Conservation (phyloP, 1,140 invertebrate species). For the Danaus plexippus region DNA sequence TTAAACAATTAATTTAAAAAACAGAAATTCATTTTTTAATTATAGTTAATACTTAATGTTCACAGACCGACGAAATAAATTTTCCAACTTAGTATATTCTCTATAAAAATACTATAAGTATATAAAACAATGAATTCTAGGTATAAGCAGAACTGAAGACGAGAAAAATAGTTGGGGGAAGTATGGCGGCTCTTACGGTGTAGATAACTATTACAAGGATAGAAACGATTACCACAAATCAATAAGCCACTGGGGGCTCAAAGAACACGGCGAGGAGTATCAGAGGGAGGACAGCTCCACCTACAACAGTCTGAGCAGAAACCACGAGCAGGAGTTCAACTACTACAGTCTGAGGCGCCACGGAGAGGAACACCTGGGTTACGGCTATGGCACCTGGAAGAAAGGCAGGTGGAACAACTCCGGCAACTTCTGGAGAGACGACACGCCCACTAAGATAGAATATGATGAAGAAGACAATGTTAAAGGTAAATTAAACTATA, state of each 20-base stretch:
- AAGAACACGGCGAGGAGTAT: slow-evolving; percentile 10
- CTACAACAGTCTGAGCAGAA: too few relatives aligned
- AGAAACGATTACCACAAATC: slow-evolving; percentile 52
- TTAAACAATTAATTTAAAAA: too few relatives aligned
- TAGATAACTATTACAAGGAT: slow-evolving; percentile 52
- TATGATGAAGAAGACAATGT: too few relatives aligned
- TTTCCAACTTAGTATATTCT: too few relatives aligned
- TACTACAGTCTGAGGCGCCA: slow-evolving; percentile 44
- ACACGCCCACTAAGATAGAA: too few relatives aligned
- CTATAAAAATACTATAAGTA: too few relatives aligned
- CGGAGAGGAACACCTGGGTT: slow-evolving; percentile 27
- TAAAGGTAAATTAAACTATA: too few relatives aligned
- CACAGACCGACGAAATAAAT: too few relatives aligned
- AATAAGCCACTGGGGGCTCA: slow-evolving; percentile 45
- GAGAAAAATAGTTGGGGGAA: slow-evolving; percentile 52
- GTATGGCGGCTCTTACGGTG: slow-evolving; percentile 56
- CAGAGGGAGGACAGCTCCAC: too few relatives aligned
- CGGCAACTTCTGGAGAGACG: slow-evolving; percentile 26
- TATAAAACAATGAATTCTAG: slow-evolving; percentile 17
- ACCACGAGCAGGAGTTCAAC: slow-evolving; percentile 32
- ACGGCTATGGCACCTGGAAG: slow-evolving; percentile 45
- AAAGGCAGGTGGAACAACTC: slow-evolving; percentile 38
- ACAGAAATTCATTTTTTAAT: too few relatives aligned
- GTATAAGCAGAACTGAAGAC: slow-evolving; percentile 38
- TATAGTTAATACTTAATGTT: too few relatives aligned